Percentiles rank a stretch among this genome's conserved stretches.
phyloP scores from a whole-genome alignment of 64 coral and sea anemone genomes.

The Dendronephthya gigantea region DNA sequence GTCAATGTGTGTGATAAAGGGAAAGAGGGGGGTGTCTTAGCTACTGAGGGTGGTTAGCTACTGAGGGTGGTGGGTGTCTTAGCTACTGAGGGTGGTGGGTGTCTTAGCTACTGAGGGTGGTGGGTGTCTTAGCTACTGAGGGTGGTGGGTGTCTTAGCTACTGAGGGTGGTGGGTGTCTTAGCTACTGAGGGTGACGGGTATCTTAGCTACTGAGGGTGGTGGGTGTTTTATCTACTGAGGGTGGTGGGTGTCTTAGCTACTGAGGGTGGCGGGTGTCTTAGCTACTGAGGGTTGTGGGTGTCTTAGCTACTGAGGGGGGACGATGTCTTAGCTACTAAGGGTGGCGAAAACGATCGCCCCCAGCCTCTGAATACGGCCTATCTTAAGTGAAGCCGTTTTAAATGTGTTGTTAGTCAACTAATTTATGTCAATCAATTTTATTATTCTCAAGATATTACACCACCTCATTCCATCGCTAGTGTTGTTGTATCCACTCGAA shows the following conservation, averaged over 20 bases:
- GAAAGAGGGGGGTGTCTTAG: background rate
- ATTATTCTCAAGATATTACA: constrained; percentile 58
- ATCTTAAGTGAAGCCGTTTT: no score
- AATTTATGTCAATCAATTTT: no score
- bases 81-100: background rate
- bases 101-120: background rate
- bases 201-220: background rate
- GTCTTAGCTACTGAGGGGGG: no score
- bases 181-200: background rate
- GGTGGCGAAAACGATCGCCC: no score
- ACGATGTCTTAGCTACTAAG: no score
- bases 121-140: background rate
- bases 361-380: no score
- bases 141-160: background rate
- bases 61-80: background rate
- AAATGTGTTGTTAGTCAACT: no score
- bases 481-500: constrained; percentile 81
- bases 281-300: background rate
- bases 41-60: background rate
- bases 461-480: constrained; percentile 62
- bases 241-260: background rate
- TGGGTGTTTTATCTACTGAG: background rate
- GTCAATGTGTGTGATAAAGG: background rate
- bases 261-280: background rate
- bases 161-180: background rate